Conservation (phyloP, 2,113 vertebrate species). For the Tragelaphus strepsiceros region DNA sequence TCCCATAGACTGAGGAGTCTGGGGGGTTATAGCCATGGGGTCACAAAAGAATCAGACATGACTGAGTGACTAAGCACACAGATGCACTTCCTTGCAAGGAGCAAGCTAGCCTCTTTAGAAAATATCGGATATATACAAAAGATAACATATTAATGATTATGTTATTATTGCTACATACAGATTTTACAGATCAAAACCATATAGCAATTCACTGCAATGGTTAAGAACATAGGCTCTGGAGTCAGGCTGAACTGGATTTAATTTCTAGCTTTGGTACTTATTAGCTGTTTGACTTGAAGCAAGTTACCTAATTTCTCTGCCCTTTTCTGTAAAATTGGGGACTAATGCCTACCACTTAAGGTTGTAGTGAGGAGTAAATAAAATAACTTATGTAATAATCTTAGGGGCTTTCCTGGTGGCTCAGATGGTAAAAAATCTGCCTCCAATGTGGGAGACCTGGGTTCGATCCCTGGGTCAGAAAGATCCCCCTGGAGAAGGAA, state of each 20-base stretch:
- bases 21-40: not conserved
- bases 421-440: not conserved
- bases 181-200: constrained; percentile 11
- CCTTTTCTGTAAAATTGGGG: constrained; percentile 20
- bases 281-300: not conserved
- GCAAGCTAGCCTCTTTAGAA: not conserved
- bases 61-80: not conserved
- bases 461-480: not conserved
- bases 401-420: not conserved
- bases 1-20: not conserved
- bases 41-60: not conserved
- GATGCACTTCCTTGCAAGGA: not conserved
- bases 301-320: not conserved
- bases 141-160: not conserved
- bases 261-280: constrained; percentile 18
- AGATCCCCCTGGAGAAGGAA: not conserved
- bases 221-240: not conserved
- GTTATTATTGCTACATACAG: not conserved
- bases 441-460: not conserved
- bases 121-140: not conserved
- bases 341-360: not conserved
- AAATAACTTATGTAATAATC: not conserved
- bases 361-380: not conserved
- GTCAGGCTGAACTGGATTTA: not conserved
- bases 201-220: not conserved